Conservation (phyloP, 2,113 vertebrate species). For the Paratilapia polleni region DNA sequence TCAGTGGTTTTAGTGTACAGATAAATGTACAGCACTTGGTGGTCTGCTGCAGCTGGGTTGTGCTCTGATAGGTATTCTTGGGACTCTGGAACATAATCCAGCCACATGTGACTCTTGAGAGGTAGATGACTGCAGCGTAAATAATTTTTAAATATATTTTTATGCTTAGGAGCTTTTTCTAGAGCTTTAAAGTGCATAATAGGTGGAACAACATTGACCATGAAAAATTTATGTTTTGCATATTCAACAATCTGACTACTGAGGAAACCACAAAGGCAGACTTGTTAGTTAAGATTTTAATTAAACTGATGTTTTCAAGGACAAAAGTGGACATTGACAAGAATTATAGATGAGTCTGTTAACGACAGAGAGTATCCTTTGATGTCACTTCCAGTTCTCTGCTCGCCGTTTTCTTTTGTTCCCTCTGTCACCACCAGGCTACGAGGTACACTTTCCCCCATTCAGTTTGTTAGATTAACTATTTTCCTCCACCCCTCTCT, state of each 20-base stretch:
- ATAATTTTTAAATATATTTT: background rate
- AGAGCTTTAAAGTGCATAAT: background rate
- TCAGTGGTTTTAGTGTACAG: background rate
- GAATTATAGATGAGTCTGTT: conserved; percentile 52
- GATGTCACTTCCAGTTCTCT: conserved; percentile 61
- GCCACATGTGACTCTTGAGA: background rate
- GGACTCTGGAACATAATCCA: too few relatives aligned
- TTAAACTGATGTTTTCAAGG: too few relatives aligned
- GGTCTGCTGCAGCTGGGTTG: background rate
- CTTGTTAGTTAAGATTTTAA: background rate
- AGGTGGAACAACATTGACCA: background rate
- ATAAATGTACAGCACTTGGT: background rate
- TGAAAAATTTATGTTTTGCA: accelerated
- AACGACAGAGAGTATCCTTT: conserved; percentile 60
- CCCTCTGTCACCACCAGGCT: conserved; percentile 60
- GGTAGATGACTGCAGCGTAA: background rate
- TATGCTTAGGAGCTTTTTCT: background rate
- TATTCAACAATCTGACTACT: background rate
- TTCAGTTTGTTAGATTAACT: conserved; percentile 17
- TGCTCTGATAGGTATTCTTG: background rate
- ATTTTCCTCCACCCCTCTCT: conserved; percentile 3
- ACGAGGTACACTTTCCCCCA: conserved; percentile 35
- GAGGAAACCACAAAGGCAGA: too few relatives aligned
- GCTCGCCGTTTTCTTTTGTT: conserved; percentile 45
- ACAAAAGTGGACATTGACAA: background rate